A percentile compares a stretch with the other conserved stretches of the same genome.
phyloP scores from a whole-genome alignment of 2,888 invertebrate genomes.

The Melanostoma scalare region DNA sequence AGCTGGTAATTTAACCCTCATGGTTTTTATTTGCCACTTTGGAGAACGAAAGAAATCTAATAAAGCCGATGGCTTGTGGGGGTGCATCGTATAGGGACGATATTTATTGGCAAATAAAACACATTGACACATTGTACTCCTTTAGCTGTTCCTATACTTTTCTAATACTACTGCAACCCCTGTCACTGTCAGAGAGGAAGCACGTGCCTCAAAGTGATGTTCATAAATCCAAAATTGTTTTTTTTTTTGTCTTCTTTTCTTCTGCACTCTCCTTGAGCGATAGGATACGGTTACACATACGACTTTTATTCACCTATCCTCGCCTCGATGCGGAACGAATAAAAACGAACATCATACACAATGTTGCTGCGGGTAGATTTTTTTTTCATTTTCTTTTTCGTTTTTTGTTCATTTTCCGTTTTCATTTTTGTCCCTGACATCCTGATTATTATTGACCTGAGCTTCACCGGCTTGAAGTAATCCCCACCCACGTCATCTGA shows the following conservation, averaged over 20 bases:
- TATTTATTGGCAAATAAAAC: slow-evolving; percentile 72
- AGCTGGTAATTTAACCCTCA: slow-evolving; percentile 72
- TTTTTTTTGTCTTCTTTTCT: slow-evolving; percentile 26
- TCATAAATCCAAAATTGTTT: slow-evolving; percentile 71
- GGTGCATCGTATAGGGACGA: slow-evolving; percentile 60
- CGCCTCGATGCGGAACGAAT: slow-evolving; percentile 21
- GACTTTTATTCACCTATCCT: slow-evolving; percentile 57
- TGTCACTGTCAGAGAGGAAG: slow-evolving; percentile 63
- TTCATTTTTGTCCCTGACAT: slow-evolving; percentile 49
- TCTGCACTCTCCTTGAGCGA: slow-evolving; percentile 34
- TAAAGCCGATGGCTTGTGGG: slow-evolving; percentile 47
- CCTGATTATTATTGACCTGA: slow-evolving; percentile 71
- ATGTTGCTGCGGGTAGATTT: slow-evolving; percentile 34
- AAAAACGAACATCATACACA: slow-evolving; percentile 32
- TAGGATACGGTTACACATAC: slow-evolving; percentile 57
- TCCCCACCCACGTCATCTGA: slow-evolving; percentile 47
- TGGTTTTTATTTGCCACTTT: slow-evolving; percentile 69
- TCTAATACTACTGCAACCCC: slow-evolving; percentile 22
- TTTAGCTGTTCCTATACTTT: slow-evolving; percentile 30
- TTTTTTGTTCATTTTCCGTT: not conserved
- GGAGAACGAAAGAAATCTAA: slow-evolving; percentile 58
- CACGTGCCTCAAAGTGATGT: slow-evolving; percentile 73
- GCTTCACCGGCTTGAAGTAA: slow-evolving; percentile 64
- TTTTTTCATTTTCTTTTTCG: slow-evolving; percentile 3
- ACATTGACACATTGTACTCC: slow-evolving; percentile 72